phyloP scores from a whole-genome alignment of 2,797 vertebrate genomes.

The Thripadectes ignobilis region DNA sequence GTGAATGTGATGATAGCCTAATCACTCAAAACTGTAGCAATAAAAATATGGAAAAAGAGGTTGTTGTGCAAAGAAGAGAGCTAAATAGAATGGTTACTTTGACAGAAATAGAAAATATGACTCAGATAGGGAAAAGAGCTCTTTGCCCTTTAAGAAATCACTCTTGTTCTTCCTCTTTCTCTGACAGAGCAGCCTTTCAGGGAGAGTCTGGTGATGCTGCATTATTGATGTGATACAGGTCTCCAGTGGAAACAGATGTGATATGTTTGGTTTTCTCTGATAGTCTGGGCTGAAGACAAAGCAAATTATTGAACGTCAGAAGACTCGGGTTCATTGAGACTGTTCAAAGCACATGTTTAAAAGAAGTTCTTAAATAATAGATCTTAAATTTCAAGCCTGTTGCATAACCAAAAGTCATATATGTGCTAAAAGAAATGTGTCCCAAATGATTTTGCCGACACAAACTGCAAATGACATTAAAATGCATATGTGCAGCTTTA shows the following conservation, averaged over 20 bases:
- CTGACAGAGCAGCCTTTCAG: constrained; percentile 13
- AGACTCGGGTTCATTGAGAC: not conserved
- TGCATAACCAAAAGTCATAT: constrained; percentile 38
- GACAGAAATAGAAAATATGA: constrained; percentile 54
- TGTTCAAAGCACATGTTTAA: constrained; percentile 27
- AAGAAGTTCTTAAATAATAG: constrained; percentile 49
- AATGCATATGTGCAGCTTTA: constrained; percentile 9
- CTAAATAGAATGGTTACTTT: not conserved
- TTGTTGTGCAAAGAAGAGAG: not conserved
- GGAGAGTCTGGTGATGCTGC: constrained; percentile 35
- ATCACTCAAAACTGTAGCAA: constrained; percentile 23
- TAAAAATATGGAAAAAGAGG: not conserved
- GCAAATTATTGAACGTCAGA: constrained; percentile 35
- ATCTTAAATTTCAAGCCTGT: constrained; percentile 21
- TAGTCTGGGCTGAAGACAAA: constrained; percentile 50
- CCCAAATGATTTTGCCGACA: not conserved
- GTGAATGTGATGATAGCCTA: constrained; percentile 12
- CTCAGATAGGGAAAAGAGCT: constrained; percentile 16
- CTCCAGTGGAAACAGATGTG: constrained; percentile 66
- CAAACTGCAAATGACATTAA: constrained; percentile 38
- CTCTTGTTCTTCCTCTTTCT: not conserved
- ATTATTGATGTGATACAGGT: constrained; percentile 63
- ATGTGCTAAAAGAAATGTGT: not conserved
- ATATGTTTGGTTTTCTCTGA: constrained; percentile 61
- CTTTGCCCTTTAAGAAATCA: constrained; percentile 38